phyloP scores from a whole-genome alignment of 2,888 invertebrate genomes.

The Steinernema hermaphroditum region DNA sequence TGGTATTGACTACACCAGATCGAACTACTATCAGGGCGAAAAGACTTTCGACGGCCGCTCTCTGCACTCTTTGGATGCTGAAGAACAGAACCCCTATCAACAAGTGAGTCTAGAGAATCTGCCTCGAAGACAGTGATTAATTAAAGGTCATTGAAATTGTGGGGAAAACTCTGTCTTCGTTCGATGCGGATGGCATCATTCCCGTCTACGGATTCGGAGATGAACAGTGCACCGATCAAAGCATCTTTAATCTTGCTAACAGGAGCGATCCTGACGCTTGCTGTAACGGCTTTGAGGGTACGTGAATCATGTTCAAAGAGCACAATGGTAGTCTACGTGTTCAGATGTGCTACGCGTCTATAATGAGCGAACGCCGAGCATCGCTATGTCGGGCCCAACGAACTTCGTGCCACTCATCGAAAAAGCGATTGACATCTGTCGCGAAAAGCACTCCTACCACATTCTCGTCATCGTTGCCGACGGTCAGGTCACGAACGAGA shows the following conservation, averaged over 20 bases:
- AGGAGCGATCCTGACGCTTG: slow-evolving; percentile 66
- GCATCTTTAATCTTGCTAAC: slow-evolving; percentile 63
- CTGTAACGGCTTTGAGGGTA: slow-evolving; percentile 66
- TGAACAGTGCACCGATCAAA: slow-evolving; percentile 60
- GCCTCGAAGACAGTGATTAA: neutral
- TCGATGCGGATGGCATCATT: slow-evolving; percentile 70
- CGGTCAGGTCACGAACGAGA: slow-evolving; percentile 69
- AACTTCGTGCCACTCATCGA: slow-evolving; percentile 71
- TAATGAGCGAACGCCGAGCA: slow-evolving; percentile 68
- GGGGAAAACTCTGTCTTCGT: slow-evolving; percentile 69
- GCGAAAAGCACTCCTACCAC: slow-evolving; percentile 68
- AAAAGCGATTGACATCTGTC: slow-evolving; percentile 67
- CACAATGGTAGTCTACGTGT: neutral
- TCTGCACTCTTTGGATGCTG: slow-evolving; percentile 67
- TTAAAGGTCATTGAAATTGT: slow-evolving; percentile 69
- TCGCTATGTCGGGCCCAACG: slow-evolving; percentile 70
- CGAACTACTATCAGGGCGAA: slow-evolving; percentile 71
- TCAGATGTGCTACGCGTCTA: slow-evolving; percentile 69
- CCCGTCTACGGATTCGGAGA: slow-evolving; percentile 71
- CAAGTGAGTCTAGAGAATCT: slow-evolving; percentile 54
- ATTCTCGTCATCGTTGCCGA: slow-evolving; percentile 71
- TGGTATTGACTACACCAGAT: slow-evolving; percentile 71
- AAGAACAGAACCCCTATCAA: slow-evolving; percentile 69
- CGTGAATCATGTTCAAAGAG: neutral
- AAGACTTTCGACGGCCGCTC: slow-evolving; percentile 69